Evolutionary conservation across 2,888 invertebrate genomes (phyloP).

Genomic region (Drymonia ruficornis): DNA sequence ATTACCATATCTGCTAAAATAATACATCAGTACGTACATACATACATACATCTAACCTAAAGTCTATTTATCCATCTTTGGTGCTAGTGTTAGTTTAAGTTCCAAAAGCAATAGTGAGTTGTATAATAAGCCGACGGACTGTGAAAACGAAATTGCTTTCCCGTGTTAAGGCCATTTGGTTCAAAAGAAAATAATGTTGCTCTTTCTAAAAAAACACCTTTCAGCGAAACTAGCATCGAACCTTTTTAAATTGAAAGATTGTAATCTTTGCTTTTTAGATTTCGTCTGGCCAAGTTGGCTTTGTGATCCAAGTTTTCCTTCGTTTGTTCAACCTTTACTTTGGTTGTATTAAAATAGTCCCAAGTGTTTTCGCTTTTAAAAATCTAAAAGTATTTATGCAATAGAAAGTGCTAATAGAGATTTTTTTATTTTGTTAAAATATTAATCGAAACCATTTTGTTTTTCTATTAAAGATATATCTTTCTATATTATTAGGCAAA

Average conservation of each 20-base stretch:
- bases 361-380: not conserved
- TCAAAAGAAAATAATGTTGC: constrained; percentile 36
- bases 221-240: constrained; percentile 33
- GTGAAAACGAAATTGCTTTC: constrained; percentile 40
- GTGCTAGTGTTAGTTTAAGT: constrained; percentile 6
- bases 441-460: no score
- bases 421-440: no score
- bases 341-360: not conserved
- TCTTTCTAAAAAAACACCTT: constrained; percentile 27
- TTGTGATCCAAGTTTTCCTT: constrained; percentile 25
- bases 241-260: constrained; percentile 66
- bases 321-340: not conserved
- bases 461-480: no score
- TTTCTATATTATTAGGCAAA: no score
- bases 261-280: constrained; percentile 59
- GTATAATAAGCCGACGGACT: constrained; percentile 36
- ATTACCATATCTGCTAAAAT: no score
- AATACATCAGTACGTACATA: no score
- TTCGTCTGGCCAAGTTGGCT: constrained; percentile 30
- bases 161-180: constrained; percentile 25
- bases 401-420: not conserved
- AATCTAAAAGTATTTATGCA: not conserved
- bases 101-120: constrained; percentile 31
- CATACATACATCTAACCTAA: no score
- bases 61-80: not conserved